Evolutionary conservation across 2,797 vertebrate species (phyloP), one percentile per base, ranked within the genome.

Genomic region (Ptychadena robeensis): DNA sequence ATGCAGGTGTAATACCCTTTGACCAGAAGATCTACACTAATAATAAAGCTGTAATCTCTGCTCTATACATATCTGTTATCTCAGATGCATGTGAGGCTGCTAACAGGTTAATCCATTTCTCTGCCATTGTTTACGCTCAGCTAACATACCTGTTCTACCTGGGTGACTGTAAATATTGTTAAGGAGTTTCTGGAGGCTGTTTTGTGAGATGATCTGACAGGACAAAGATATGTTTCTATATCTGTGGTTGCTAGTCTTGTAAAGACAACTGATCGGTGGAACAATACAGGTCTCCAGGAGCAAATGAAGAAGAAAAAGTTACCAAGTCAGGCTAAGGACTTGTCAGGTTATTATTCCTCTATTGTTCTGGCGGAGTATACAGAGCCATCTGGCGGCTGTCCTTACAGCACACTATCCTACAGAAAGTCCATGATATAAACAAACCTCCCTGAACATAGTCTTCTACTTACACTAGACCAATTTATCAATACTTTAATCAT

Each of bases 211-310:
- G 68, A 78, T 57, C 25, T 61, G 61, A 59, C 68, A 61, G 73
- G 75, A 73, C 76, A 79, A 77, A 73, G 40, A 70, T 73, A 25
- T 73, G 65, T 82, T 79, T 82, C 64, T 73, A 53, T 35, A 73
- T 74, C 34, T 14, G 44, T 63, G 18, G 65, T 57, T 61, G 74
- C 40, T 82, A 32, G 9, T 70, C 22, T 59, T 74, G 28, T 28
- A 38, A 31, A 27, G 35, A 77, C 37, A 77, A 32, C 74, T n/a
- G 59, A 44, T 76, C 25, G 27, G 28, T 44, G 34, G 75, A 68
- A 68, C 65, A 78, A 53, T 68, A 77, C 22, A 53, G 31, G 75
- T 11, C n/a, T 48, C 63, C 65, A 53, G 32, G 28, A 40, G 37
- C 74, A 66, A n/a, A 66, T 25, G 14, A 61, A 9, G 57, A 75